Evolutionary conservation across 2,113 vertebrate genomes (phyloP), one percentile per base, ranked within the genome.

Genomic region (Diadophis punctatus): DNA sequence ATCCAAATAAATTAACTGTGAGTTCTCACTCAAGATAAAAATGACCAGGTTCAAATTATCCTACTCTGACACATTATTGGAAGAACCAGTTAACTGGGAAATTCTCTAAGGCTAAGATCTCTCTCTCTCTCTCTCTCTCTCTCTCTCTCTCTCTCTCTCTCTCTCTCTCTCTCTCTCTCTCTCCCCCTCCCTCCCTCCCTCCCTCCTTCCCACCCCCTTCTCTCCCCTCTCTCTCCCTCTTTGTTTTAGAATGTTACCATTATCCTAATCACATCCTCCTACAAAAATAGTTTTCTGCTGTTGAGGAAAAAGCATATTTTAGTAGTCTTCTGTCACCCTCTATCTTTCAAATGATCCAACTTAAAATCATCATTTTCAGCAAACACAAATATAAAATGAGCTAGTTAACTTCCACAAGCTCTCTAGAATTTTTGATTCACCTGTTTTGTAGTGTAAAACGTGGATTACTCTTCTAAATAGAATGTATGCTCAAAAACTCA

Each of bases 401-500:
- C 63, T 88, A 96, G 90, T 89, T 96, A 96, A 93, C 93, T 97
- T 96, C 94, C 96, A 90, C 88, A 93, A n/a, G 95, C 87, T 96
- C 94, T 51, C 8, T 86, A 90, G 91, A 93, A 89, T 91, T 93
- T 84, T 94, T 1, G 0, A 87, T 93, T 96, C 95, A 88, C 10
- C 94, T 0, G 2, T 93, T 97, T 96, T 96, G 95, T 97, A 95
- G 93, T 0, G 0, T 90, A 94, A 0, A 0, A 92, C 94, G 97
- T 95, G 96, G 96, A 96, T 97, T 89, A 93, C 12, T n/a, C 0
- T 92, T 96, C 95, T 93, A 96, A n/a, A 96, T 96, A 96, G 95
- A 95, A 96, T 92, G 0, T 95, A 94, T 95, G 95, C 97, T 96
- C 95, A 97, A 90, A 96, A 97, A 90, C 52, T 94, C 96, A 95